These are phyloP conservation scores for Oplegnathus fasciatus DNA, from an alignment of 2,113 vertebrate genomes.

Conservation along the genomic window DNA sequence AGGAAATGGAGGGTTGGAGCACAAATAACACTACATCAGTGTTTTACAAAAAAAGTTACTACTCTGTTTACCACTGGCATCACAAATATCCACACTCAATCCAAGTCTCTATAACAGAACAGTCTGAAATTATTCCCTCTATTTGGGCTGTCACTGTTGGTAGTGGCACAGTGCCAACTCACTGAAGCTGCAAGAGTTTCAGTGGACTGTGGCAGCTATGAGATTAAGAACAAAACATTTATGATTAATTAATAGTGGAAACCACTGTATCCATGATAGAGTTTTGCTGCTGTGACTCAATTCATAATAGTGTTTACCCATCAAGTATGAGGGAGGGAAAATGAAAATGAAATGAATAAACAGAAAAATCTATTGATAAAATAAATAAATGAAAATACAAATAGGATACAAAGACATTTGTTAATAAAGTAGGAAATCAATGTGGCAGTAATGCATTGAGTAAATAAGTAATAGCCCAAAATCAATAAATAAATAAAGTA, in stretches of 20 bases:
- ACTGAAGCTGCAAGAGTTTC: not conserved
- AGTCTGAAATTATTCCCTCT: not conserved
- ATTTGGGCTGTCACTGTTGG: not conserved
- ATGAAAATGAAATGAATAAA: not conserved
- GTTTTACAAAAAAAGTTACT: not conserved
- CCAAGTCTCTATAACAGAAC: not conserved
- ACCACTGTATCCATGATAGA: not conserved
- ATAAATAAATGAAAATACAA: not conserved
- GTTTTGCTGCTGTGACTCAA: not conserved
- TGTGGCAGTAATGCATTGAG: not conserved
- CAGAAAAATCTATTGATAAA: not conserved
- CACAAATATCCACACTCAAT: not conserved
- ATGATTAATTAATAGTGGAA: not conserved
- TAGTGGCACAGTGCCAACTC: not conserved
- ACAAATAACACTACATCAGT: not conserved
- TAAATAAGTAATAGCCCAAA: not conserved
- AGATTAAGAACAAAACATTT: constrained; percentile 1
- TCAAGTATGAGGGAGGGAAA: not conserved
- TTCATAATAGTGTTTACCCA: not conserved
- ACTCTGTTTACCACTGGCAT: not conserved
- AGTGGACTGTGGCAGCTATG: not conserved
- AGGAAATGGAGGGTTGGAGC: not conserved
- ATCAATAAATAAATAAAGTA: too few relatives aligned
- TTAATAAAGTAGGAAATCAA: not conserved
- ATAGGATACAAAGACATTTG: not conserved